phyloP scores from a whole-genome alignment of 2,888 invertebrate species.

The Melanargia galathea region DNA sequence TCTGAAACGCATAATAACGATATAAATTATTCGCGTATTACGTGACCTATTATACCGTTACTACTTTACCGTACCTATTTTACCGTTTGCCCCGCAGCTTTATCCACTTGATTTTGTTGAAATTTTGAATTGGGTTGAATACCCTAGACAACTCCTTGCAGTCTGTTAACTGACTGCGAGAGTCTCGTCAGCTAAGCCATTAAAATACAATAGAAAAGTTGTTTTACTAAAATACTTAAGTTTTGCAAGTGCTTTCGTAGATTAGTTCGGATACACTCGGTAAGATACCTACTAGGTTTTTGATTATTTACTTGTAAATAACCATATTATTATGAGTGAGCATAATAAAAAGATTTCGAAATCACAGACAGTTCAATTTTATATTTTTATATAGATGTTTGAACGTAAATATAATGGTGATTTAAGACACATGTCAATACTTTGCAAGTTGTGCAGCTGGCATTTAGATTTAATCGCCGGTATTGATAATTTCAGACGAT shows the following conservation, averaged over 20 bases:
- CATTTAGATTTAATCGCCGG: neutral
- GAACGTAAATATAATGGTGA: conserved; percentile 3
- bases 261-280: neutral
- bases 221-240: too few species aligned
- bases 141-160: too few species aligned
- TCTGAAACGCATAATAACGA: conserved; percentile 26
- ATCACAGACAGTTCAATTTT: neutral
- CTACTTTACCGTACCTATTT: neutral
- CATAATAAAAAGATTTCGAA: neutral
- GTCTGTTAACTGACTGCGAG: too few species aligned
- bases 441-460: conserved; percentile 4
- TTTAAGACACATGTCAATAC: conserved; percentile 14
- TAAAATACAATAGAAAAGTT: too few species aligned
- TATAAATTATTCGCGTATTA: conserved; percentile 21
- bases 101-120: neutral
- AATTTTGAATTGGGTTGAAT: too few species aligned
- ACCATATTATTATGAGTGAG: neutral
- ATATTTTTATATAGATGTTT: neutral
- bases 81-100: neutral
- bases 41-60: conserved; percentile 24
- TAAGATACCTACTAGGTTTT: too few species aligned
- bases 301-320: too few species aligned
- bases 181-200: too few species aligned
- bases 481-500: neutral
- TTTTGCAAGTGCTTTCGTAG: neutral